Conservation (phyloP, 2,888 invertebrate species). For the Drosophila mulleri region DNA sequence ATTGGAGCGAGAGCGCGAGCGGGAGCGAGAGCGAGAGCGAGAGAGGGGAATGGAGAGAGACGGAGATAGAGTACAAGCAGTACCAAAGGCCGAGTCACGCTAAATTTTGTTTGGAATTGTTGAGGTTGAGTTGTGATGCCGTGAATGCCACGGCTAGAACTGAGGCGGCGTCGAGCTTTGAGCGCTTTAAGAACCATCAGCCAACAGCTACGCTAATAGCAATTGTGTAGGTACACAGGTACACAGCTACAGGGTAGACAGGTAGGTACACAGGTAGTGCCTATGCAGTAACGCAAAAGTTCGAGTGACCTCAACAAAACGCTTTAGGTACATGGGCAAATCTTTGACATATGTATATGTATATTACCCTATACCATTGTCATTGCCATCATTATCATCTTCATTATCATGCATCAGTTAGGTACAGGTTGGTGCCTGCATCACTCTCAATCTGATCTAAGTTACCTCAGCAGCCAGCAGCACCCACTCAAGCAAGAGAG, state of each 20-base stretch:
- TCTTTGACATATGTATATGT: background rate
- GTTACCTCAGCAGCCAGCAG: background rate
- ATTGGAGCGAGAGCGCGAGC: background rate
- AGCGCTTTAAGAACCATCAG: conserved; percentile 73
- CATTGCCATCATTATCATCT: background rate
- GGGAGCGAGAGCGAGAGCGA: too few relatives aligned
- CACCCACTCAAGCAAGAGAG: conserved; percentile 5
- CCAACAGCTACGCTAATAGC: conserved; percentile 17
- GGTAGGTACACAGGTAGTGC: background rate
- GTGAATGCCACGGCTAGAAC: conserved; percentile 75
- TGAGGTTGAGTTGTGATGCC: conserved; percentile 60
- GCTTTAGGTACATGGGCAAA: background rate
- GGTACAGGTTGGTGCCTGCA: background rate
- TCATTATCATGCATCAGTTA: background rate
- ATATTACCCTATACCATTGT: too few relatives aligned
- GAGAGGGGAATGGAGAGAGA: background rate
- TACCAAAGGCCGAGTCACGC: conserved; percentile 33
- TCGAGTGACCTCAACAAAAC: background rate
- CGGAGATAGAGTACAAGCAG: background rate
- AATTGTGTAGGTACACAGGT: conserved; percentile 28
- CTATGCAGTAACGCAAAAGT: background rate
- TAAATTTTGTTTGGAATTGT: conserved; percentile 3
- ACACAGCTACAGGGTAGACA: too few relatives aligned
- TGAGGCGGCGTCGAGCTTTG: conserved; percentile 52
- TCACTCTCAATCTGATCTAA: background rate